Evolutionary conservation across 2,797 vertebrate species (phyloP).

Genomic region (Tolypeutes matacus): DNA sequence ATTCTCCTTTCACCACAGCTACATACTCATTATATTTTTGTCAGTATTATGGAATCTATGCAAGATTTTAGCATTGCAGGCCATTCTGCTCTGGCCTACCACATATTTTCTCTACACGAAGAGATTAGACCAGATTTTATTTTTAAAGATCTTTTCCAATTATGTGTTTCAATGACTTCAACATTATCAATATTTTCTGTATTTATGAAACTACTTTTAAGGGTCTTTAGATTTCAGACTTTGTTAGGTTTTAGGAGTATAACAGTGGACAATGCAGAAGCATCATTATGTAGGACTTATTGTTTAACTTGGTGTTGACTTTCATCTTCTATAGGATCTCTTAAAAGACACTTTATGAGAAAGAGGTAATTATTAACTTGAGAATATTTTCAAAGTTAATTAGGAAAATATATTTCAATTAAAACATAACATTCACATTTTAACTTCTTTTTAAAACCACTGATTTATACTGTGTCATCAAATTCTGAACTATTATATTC

Average conservation of each 20-base stretch:
- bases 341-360: background rate
- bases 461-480: background rate
- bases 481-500: background rate
- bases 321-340: background rate
- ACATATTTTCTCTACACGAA: background rate
- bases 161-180: background rate
- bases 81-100: background rate
- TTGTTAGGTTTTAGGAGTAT: background rate
- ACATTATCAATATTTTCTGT: background rate
- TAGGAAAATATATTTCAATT: background rate
- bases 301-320: background rate
- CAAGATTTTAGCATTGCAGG: background rate
- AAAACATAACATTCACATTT: background rate
- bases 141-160: background rate
- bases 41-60: background rate
- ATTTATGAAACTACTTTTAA: background rate
- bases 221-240: background rate
- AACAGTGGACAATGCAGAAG: background rate
- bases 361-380: background rate
- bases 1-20: background rate
- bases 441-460: background rate
- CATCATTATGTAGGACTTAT: background rate
- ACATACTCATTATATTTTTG: background rate
- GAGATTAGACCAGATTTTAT: background rate
- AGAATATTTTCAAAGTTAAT: background rate